Evolutionary conservation across 2,888 invertebrate species (phyloP).

Genomic region (Drosophila crucigera): DNA sequence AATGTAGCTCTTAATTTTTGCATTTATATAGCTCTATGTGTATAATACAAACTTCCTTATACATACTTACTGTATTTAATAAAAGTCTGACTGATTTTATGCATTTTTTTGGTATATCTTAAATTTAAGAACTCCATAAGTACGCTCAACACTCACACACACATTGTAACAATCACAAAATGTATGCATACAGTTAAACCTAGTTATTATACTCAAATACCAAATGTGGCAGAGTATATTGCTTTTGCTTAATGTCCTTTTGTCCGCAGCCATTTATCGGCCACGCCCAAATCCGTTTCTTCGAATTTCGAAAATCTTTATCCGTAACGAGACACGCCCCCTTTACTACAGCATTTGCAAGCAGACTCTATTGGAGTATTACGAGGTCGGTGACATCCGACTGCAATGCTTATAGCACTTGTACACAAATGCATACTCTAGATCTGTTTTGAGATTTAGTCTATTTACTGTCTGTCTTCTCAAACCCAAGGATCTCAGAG

Average conservation of each 20-base stretch:
- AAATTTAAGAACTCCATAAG: constrained; percentile 37
- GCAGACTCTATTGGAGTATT: not conserved
- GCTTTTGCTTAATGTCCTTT: not conserved
- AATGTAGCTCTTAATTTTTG: constrained; percentile 38
- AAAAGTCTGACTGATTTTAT: constrained; percentile 78
- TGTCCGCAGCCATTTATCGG: not conserved
- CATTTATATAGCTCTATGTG: constrained; percentile 56
- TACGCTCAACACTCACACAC: constrained; percentile 40
- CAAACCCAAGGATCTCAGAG: constrained; percentile 5
- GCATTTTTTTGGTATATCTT: constrained; percentile 62
- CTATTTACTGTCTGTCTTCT: not conserved
- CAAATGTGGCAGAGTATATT: not conserved
- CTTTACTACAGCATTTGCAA: not conserved
- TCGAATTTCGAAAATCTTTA: not conserved
- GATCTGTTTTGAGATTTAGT: not conserved
- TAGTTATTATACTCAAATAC: constrained; percentile 3
- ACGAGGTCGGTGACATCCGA: not conserved
- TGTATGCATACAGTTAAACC: constrained; percentile 9
- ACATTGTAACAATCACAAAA: constrained; percentile 7
- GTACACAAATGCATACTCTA: not conserved
- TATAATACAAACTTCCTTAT: constrained; percentile 35
- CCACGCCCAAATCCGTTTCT: not conserved
- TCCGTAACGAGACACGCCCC: not conserved
- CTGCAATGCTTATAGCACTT: not conserved
- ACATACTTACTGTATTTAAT: constrained; percentile 52